phyloP scores from a whole-genome alignment of 2,113 vertebrate genomes.

The Pomatostomus ruficeps region DNA sequence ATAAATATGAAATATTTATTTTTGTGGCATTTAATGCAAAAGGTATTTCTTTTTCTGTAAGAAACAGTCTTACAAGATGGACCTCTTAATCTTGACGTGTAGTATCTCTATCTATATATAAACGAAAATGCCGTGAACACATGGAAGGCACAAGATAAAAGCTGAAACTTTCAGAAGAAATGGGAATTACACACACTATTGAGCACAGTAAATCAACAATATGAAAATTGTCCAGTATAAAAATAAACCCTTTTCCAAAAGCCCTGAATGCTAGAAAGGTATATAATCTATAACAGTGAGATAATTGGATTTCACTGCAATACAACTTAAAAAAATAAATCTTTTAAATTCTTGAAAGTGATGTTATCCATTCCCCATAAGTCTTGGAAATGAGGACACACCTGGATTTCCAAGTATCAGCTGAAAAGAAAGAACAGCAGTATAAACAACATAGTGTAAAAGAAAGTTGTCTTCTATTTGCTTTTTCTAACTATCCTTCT shows the following conservation, averaged over 20 bases:
- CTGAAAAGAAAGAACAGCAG: background rate
- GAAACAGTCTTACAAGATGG: background rate
- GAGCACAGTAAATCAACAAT: slow-evolving; percentile 20
- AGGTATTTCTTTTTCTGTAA: background rate
- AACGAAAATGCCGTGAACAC: background rate
- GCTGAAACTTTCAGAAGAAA: slow-evolving; percentile 1
- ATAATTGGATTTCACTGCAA: background rate
- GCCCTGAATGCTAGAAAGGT: background rate
- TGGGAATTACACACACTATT: background rate
- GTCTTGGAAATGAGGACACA: background rate
- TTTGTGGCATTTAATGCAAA: background rate
- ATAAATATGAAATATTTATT: background rate
- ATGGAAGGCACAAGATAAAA: slow-evolving; percentile 12
- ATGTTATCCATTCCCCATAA: background rate
- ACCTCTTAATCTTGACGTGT: background rate
- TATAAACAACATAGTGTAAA: background rate
- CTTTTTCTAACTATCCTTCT: background rate
- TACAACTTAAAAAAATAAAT: background rate
- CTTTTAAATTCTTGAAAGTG: background rate
- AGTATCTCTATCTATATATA: background rate
- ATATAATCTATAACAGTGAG: background rate
- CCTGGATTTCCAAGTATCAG: background rate
- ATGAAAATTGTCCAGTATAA: background rate
- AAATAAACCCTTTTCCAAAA: background rate
- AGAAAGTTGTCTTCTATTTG: background rate